These are phyloP conservation scores for Epizoanthus illoricatus DNA, from an alignment of 92 coral and sea anemone genomes.

Conservation along the genomic window DNA sequence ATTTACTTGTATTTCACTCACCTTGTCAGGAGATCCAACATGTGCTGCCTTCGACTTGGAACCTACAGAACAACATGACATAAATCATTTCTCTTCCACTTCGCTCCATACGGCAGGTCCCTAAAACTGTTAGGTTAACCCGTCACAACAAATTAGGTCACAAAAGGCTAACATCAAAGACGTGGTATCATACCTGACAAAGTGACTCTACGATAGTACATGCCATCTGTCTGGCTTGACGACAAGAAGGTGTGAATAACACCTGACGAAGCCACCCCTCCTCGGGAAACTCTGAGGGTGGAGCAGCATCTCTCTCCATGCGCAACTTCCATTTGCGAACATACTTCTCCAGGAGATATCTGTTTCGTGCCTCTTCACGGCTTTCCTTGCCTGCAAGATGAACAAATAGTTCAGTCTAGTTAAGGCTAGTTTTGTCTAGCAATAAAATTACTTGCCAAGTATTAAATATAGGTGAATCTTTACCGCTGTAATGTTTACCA, in stretches of 20 bases:
- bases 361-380: constrained; percentile 69
- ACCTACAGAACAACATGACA: constrained; percentile 38
- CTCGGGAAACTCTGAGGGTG: constrained; percentile 57
- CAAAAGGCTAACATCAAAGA: neutral
- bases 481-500: too few species aligned
- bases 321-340: constrained; percentile 65
- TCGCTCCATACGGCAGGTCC: neutral
- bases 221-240: constrained; percentile 92
- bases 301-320: constrained; percentile 58
- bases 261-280: constrained; percentile 96
- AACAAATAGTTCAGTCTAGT: neutral
- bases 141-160: neutral
- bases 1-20: neutral
- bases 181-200: constrained; percentile 79
- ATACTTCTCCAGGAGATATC: constrained; percentile 69
- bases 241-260: constrained; percentile 92
- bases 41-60: constrained; percentile 81
- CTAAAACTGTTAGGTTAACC: neutral
- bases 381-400: constrained; percentile 52
- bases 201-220: constrained; percentile 92
- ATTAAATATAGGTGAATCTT: neutral
- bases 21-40: constrained; percentile 88
- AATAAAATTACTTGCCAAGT: neutral
- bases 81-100: neutral
- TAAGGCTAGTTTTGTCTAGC: neutral